Base-by-base conservation (phyloP, 1,140 invertebrate genomes). In the Eufriesea mexicana region DNA sequence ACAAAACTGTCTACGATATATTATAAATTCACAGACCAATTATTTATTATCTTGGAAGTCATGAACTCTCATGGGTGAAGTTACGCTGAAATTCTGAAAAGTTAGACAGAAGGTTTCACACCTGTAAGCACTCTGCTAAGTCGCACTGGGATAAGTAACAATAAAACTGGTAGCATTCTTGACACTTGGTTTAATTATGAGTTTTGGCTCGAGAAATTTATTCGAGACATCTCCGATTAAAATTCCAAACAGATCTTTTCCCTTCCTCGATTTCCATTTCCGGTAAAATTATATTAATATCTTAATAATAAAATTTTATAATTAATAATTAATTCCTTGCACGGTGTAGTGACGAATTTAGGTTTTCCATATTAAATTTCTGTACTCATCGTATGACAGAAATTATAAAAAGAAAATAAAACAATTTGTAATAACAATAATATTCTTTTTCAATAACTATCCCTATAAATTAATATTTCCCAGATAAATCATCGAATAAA, bases 61-160 rank as follows among this genome's bases (percentile, higher is more conserved):
- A 5, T 1, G 12, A 59, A 59, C 12, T 25, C 12, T 0, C 1
- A 12, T 12, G 12, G 12, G n/a, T 12, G 12, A n/a, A 25, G 12
- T 5, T n/a, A n/a, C 2, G 57, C n/a, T 59, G 25, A 59, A 25
- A 59, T 25, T 59, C 10, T n/a, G 25, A n/a, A 59, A 59, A 59
- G 12, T 59, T n/a, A 59, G 5, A 59, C 23, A 59, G n/a, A 14
- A 25, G 57, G 23, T 25, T 59, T n/a, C 23, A 12, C 23, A 23
- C 57, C 10, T 12, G 25, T 25, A 59, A 59, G n/a, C 57, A 59
- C 14, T 59, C 23, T 25, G 57, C 5, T n/a, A 12, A 10, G 5
- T n/a, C 57, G 23, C n/a, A 12, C 5, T 12, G 57, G 1, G 57
- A n/a, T n/a, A n/a, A n/a, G 0, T n/a, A 14, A 59, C 2, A n/a